Base-by-base conservation (phyloP, 2,113 vertebrate genomes). In the Lathamus discolor region DNA sequence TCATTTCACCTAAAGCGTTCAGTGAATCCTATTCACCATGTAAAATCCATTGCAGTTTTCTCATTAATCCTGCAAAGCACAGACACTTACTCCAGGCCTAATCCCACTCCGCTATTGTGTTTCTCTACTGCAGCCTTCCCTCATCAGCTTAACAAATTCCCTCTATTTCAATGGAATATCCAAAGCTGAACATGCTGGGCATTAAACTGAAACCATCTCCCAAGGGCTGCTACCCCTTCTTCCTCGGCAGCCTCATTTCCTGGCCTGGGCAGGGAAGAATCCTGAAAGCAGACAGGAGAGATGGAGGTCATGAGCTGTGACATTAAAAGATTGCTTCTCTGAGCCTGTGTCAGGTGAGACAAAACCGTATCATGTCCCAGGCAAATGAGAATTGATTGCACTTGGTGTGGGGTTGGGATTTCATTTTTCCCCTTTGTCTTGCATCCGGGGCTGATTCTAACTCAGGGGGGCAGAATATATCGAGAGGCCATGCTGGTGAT, bases 111-210 rank as follows among this genome's bases (percentile, higher is more conserved):
- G 83, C 97, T 97, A 96, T 97, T 97, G 96, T 96, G 90, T 94
- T 95, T 96, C 94, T 86, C 75, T 72, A 12, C 94, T 96, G 93
- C 94, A 93, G 93, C 95, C 88, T 97, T 95, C 94, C 95, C 79
- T 97, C 97, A 97, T 97, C 96, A 96, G 95, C 85, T 97, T 96
- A 97, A 97, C 95, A 94, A 96, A 97, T 96, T 97, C 87, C 92
- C 52, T 57, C 54, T 48, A 77, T 93, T 93, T 94, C 95, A 96
- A 94, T 95, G 78, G 95, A 69, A 88, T 61, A 93, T 91, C 95
- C 92, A 88, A 81, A 96, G 92, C 93, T 41, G 93, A 95, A 91
- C 88, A 96, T 27, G 81, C 66, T 54, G 88, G 90, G 95, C 93
- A 94, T 97, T 86, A 95, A 94, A 97, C 79, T 68, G 92, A 94